Conservation (phyloP, 2,113 vertebrate genomes). For the Scomber japonicus region DNA sequence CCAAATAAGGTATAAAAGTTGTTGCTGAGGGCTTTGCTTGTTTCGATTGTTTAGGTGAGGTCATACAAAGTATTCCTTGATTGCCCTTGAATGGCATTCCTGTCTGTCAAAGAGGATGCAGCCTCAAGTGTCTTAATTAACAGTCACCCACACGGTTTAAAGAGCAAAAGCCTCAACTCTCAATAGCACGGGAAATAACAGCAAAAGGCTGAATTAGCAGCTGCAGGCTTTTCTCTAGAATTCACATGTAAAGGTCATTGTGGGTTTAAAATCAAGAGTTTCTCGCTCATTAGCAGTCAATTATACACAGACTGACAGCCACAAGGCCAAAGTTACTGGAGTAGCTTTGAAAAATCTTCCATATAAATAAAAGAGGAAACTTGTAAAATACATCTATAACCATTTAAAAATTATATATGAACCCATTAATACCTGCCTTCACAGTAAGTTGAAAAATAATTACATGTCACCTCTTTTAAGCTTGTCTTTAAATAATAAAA, state of each 20-base stretch:
- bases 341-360: slow-evolving; percentile 30
- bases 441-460: background rate
- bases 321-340: slow-evolving; percentile 33
- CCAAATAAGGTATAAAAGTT: slow-evolving; percentile 16
- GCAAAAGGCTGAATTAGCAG: slow-evolving; percentile 74
- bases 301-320: slow-evolving; percentile 57
- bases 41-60: slow-evolving; percentile 49
- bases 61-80: slow-evolving; percentile 61
- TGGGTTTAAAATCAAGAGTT: slow-evolving; percentile 77
- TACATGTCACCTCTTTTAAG: background rate
- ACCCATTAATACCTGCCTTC: background rate
- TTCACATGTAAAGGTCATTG: slow-evolving; percentile 73
- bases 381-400: background rate
- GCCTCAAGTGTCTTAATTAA: slow-evolving; percentile 79
- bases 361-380: background rate
- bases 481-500: slow-evolving; percentile 40
- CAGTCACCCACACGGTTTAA: slow-evolving; percentile 62
- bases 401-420: background rate
- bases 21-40: slow-evolving; percentile 16
- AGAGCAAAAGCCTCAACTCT: slow-evolving; percentile 63
- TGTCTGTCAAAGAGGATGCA: slow-evolving; percentile 62
- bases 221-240: slow-evolving; percentile 52
- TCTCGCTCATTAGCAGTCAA: slow-evolving; percentile 72
- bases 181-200: slow-evolving; percentile 62
- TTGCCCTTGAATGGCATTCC: slow-evolving; percentile 71